Evolutionary conservation across 2,888 invertebrate genomes (phyloP).

Genomic region (Byasa hedistus): DNA sequence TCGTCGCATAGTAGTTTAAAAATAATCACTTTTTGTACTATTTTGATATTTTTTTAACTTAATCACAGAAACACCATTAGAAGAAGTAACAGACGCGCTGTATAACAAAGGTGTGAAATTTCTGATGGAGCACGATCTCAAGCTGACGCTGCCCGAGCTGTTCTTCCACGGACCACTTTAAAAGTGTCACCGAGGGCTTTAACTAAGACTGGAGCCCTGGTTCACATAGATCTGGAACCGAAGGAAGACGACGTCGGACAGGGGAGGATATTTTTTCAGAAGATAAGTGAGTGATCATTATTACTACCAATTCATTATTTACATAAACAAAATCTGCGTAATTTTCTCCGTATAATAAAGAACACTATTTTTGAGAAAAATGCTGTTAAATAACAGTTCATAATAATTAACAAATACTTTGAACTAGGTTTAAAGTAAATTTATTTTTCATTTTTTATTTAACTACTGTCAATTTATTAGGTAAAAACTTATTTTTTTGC

Average conservation of each 20-base stretch:
- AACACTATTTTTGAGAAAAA: too few species aligned
- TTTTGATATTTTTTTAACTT: slow-evolving; percentile 6
- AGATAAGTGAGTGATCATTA: slow-evolving; percentile 81
- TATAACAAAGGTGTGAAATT: slow-evolving; percentile 86
- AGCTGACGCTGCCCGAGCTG: slow-evolving; percentile 84
- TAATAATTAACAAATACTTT: too few species aligned
- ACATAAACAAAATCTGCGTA: too few species aligned
- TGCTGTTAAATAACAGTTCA: too few species aligned
- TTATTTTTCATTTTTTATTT: too few species aligned
- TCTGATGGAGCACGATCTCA: slow-evolving; percentile 88
- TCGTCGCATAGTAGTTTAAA: too few species aligned
- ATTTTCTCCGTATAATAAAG: too few species aligned
- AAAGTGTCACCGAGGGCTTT: slow-evolving; percentile 87
- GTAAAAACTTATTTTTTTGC: too few species aligned
- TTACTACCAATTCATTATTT: too few species aligned
- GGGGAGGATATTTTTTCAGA: slow-evolving; percentile 84
- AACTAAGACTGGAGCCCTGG: slow-evolving; percentile 85
- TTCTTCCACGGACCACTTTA: slow-evolving; percentile 86
- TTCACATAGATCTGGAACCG: slow-evolving; percentile 86
- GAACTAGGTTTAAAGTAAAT: too few species aligned
- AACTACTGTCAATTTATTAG: too few species aligned
- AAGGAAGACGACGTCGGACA: slow-evolving; percentile 65
- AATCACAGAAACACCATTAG: slow-evolving; percentile 81
- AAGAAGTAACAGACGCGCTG: slow-evolving; percentile 86
- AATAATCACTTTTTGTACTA: neutral